Conservation (phyloP, 2,113 vertebrate species). For the Eira barbara region DNA sequence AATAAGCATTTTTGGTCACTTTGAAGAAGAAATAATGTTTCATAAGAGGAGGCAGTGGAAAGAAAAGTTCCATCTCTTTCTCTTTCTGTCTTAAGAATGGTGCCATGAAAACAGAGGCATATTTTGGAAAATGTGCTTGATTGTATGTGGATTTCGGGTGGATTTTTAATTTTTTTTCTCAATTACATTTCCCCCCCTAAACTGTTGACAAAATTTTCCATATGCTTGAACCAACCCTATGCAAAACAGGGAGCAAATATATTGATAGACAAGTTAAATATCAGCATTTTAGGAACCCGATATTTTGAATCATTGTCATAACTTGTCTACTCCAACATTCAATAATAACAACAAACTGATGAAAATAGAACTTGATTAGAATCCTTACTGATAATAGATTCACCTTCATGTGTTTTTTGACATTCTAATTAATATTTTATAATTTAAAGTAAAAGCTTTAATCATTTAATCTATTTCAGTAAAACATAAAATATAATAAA, state of each 20-base stretch:
- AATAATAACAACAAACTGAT: neutral
- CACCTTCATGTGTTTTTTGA: neutral
- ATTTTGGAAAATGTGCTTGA: neutral
- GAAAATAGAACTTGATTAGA: neutral
- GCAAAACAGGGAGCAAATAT: neutral
- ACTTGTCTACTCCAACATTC: neutral
- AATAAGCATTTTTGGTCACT: neutral
- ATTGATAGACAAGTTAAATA: neutral
- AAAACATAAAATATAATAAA: neutral
- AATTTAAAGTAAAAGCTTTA: neutral
- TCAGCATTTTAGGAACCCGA: neutral
- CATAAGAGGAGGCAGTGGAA: neutral
- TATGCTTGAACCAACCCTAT: neutral
- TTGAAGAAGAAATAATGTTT: neutral
- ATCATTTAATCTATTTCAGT: neutral
- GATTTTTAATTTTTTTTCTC: neutral
- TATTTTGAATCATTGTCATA: neutral
- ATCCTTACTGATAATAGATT: neutral
- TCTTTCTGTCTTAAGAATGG: neutral
- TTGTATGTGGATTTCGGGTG: neutral
- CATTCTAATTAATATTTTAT: constrained; percentile 26
- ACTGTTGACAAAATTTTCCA: neutral
- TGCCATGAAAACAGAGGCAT: neutral
- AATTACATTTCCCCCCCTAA: neutral
- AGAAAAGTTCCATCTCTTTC: neutral